A percentile compares a stretch with the other conserved stretches of the same genome.
These are phyloP conservation scores for Carassius auratus DNA, from an alignment of 2,113 vertebrate species.

Conservation along the genomic window DNA sequence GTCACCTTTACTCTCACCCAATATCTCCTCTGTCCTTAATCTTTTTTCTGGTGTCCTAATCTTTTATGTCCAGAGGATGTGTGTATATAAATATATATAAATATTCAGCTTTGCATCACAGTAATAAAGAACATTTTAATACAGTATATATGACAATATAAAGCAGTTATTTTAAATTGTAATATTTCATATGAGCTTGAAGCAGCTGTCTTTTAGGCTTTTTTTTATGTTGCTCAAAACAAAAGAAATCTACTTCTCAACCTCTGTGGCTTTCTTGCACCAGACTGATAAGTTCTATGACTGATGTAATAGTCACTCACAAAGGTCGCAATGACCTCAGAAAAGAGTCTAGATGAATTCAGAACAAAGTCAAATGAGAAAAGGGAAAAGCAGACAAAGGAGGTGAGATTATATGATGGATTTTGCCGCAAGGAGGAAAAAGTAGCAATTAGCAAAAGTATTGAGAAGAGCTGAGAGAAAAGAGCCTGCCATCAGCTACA, in stretches of 20 bases:
- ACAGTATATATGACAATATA: background rate
- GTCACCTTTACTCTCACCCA: slow-evolving; percentile 7
- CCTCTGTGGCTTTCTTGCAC: background rate
- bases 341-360: background rate
- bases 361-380: background rate
- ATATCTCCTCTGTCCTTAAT: background rate
- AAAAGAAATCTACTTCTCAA: background rate
- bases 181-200: background rate
- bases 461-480: slow-evolving; percentile 2
- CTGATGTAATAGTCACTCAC: background rate
- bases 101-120: background rate
- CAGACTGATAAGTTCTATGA: background rate
- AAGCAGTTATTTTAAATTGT: background rate
- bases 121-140: background rate
- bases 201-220: background rate
- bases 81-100: background rate
- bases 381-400: background rate
- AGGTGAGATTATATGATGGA: background rate
- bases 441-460: background rate
- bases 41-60: background rate
- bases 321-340: background rate
- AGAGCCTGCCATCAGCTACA: background rate
- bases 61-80: background rate
- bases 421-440: background rate
- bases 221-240: background rate